Conservation (phyloP, 2,113 vertebrate genomes). For the Callorhinus ursinus region DNA sequence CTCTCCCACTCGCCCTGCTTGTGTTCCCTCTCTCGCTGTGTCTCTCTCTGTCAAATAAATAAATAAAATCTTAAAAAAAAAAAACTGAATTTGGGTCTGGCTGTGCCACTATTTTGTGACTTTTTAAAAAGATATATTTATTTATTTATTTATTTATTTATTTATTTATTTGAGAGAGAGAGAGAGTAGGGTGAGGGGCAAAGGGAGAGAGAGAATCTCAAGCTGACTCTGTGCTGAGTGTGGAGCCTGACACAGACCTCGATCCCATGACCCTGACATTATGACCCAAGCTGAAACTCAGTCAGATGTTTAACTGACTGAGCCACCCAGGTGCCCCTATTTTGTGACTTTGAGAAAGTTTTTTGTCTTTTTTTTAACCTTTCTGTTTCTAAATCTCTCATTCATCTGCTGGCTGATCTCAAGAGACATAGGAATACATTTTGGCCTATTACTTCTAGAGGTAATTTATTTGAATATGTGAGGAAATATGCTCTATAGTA, state of each 20-base stretch:
- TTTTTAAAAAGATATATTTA: not conserved
- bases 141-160: no score
- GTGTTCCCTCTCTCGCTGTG: no score
- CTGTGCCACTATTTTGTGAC: not conserved
- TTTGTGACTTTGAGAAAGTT: not conserved
- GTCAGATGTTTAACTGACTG: not conserved
- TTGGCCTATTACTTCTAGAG: not conserved
- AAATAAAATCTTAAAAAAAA: no score
- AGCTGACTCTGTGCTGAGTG: not conserved
- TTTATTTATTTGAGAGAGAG: no score
- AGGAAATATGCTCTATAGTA: not conserved
- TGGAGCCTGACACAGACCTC: fast-evolving
- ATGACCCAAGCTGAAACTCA: not conserved
- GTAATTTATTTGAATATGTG: not conserved
- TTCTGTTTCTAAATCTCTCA: not conserved
- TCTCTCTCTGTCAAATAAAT: no score
- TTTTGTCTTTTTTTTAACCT: not conserved
- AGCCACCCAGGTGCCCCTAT: not conserved
- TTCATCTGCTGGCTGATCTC: not conserved
- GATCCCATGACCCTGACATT: not conserved
- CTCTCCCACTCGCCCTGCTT: no score
- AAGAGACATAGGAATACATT: not conserved
- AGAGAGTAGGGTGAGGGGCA: not conserved
- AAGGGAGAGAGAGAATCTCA: not conserved
- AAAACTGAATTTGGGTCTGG: not conserved